Evolutionary conservation across 2,113 vertebrate genomes (phyloP).

Genomic region (Platichthys flesus): DNA sequence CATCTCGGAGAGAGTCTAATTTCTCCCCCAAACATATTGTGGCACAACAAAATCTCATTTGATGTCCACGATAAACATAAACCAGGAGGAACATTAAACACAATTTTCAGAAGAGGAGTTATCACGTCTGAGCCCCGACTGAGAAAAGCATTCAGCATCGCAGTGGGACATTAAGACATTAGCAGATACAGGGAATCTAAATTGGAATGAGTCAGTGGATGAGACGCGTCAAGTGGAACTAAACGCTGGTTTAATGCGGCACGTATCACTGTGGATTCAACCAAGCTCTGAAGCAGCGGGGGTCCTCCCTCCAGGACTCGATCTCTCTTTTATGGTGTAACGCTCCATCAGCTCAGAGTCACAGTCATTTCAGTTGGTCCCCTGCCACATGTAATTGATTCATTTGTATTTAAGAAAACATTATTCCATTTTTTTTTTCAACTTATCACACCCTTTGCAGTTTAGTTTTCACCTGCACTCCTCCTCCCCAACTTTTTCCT

Average conservation of each 20-base stretch:
- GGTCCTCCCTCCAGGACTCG: slow-evolving; percentile 18
- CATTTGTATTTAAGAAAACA: not conserved
- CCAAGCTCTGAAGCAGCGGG: slow-evolving; percentile 39
- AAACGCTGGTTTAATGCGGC: slow-evolving; percentile 39
- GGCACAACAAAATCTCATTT: slow-evolving; percentile 25
- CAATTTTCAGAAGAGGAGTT: slow-evolving; percentile 2
- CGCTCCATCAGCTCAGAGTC: slow-evolving; percentile 41
- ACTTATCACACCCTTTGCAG: not conserved
- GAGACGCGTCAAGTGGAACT: slow-evolving; percentile 54
- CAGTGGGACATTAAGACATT: slow-evolving; percentile 31
- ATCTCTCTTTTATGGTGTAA: slow-evolving; percentile 18
- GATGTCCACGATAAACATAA: slow-evolving; percentile 22
- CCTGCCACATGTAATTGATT: not conserved
- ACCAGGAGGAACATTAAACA: not conserved
- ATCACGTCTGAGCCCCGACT: slow-evolving; percentile 18
- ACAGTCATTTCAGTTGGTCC: slow-evolving; percentile 31
- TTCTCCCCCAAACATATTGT: slow-evolving; percentile 14
- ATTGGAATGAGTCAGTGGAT: slow-evolving; percentile 37
- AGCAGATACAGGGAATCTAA: slow-evolving; percentile 24
- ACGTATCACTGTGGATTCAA: slow-evolving; percentile 38
- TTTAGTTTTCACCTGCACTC: slow-evolving; percentile 2
- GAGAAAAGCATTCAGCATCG: slow-evolving; percentile 35
- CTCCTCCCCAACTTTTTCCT: not conserved
- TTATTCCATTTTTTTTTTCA: not conserved
- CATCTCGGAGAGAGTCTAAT: not conserved